Evolutionary conservation across 2,113 vertebrate genomes (phyloP).

Genomic region (Pimephales promelas): DNA sequence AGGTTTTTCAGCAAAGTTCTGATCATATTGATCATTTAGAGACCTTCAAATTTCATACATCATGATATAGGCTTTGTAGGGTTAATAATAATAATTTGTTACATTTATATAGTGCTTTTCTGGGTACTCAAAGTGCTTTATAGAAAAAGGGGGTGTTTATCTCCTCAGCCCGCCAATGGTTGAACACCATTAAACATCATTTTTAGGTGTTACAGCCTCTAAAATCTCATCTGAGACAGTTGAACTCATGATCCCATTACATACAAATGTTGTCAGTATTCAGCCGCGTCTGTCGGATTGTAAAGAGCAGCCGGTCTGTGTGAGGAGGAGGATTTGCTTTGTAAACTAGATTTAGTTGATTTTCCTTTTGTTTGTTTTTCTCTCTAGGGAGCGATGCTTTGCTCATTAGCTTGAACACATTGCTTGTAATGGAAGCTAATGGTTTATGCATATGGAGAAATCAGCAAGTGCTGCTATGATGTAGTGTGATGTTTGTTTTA

Average conservation of each 20-base stretch:
- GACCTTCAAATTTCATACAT: background rate
- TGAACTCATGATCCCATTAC: background rate
- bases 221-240: background rate
- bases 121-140: too few species aligned
- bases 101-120: too few species aligned
- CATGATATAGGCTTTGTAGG: background rate
- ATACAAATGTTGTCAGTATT: background rate
- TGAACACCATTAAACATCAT: background rate
- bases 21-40: background rate
- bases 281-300: constrained; percentile 13
- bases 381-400: constrained; percentile 61
- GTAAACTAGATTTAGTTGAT: constrained; percentile 72
- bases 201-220: background rate
- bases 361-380: constrained; percentile 67
- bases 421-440: constrained; percentile 71
- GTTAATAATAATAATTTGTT: too few species aligned
- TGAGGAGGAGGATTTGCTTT: constrained; percentile 54
- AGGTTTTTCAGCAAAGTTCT: background rate
- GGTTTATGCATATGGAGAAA: constrained; percentile 74
- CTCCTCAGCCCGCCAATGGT: too few species aligned
- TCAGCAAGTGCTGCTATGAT: constrained; percentile 69
- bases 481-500: constrained; percentile 77
- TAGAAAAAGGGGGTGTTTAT: too few species aligned
- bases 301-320: constrained; percentile 47
- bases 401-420: constrained; percentile 77